Conservation (phyloP, 35 echinoderm and acorn worm species). For the Heliocidaris tuberculata region DNA sequence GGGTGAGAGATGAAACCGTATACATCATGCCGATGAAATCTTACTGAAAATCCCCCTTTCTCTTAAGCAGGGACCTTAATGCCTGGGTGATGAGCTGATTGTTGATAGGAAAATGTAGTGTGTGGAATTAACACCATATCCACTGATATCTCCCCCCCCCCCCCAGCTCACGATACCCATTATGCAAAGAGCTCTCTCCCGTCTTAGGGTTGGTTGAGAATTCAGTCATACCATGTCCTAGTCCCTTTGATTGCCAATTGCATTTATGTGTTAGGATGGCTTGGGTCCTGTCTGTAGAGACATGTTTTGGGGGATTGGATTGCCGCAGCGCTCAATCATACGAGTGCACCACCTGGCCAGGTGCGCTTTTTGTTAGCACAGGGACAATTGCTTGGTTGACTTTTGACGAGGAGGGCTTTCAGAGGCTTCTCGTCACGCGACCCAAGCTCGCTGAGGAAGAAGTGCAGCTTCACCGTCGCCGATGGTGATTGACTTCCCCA, state of each 20-base stretch:
- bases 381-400: slow-evolving; percentile 52
- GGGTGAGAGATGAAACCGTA: slow-evolving; percentile 27
- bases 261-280: slow-evolving; percentile 47
- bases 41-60: not conserved
- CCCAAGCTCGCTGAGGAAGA: slow-evolving; percentile 6
- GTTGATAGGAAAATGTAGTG: slow-evolving; percentile 22
- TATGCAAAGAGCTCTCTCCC: slow-evolving; percentile 34
- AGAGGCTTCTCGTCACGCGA: slow-evolving; percentile 43
- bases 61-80: not conserved
- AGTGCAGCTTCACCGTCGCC: slow-evolving; percentile 33
- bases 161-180: slow-evolving; percentile 3
- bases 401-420: slow-evolving; percentile 53
- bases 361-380: slow-evolving; percentile 52
- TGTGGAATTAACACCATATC: slow-evolving; percentile 37
- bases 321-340: slow-evolving; percentile 45
- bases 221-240: slow-evolving; percentile 36
- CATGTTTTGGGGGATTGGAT: slow-evolving; percentile 52
- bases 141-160: not conserved
- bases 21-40: slow-evolving; percentile 38
- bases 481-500: slow-evolving; percentile 40
- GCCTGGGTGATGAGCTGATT: slow-evolving; percentile 36
- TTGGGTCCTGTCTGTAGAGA: slow-evolving; percentile 46
- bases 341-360: slow-evolving; percentile 41
- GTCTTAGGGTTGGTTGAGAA: slow-evolving; percentile 17
- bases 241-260: slow-evolving; percentile 52